Conservation (phyloP, 2,113 vertebrate genomes). For the Dromiciops gliroides region DNA sequence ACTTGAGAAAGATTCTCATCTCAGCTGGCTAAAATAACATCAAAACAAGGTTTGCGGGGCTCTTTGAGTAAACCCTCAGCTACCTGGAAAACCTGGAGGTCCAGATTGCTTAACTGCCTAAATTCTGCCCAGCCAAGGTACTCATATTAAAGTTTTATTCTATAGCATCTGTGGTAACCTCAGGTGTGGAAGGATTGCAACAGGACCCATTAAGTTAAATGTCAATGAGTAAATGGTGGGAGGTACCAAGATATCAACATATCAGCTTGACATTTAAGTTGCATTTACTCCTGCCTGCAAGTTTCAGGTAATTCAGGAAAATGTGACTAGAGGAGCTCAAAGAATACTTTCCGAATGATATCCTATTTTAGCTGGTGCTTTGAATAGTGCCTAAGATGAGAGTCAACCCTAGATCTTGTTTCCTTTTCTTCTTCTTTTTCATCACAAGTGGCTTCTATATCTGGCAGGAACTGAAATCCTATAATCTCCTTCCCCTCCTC, state of each 20-base stretch:
- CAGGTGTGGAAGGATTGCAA: not conserved
- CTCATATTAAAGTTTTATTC: not conserved
- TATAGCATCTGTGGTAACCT: not conserved
- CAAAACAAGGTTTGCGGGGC: not conserved
- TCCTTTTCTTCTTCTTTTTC: not conserved
- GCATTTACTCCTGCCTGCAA: not conserved
- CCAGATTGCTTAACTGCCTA: not conserved
- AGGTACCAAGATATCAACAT: not conserved
- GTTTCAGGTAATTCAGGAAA: slow-evolving; percentile 1
- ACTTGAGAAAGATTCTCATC: not conserved
- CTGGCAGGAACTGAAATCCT: slow-evolving; percentile 19
- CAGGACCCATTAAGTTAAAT: not conserved
- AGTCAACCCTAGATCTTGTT: not conserved
- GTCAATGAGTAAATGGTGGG: slow-evolving; percentile 2
- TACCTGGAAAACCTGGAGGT: not conserved
- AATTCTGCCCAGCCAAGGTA: not conserved
- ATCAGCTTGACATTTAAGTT: not conserved
- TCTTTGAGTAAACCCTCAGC: not conserved
- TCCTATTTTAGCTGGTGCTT: not conserved
- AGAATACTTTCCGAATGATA: not conserved
- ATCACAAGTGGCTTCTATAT: slow-evolving; percentile 30
- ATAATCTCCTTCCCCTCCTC: not conserved
- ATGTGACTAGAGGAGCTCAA: not conserved
- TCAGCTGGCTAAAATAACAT: not conserved
- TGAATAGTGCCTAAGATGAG: not conserved